phyloP scores from a whole-genome alignment of 2,888 invertebrate species.

The Drosophila stalkeri region DNA sequence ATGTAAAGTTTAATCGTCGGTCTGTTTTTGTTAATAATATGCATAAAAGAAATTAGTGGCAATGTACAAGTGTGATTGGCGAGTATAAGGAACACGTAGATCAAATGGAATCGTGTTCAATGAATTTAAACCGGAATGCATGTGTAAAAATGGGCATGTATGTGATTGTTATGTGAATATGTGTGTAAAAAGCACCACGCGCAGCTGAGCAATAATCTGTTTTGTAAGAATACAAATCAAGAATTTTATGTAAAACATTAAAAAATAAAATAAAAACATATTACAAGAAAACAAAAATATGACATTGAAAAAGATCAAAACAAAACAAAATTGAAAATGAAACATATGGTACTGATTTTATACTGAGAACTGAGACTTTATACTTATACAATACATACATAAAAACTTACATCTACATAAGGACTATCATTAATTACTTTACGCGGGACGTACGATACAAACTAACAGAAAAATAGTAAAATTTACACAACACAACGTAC shows the following conservation, averaged over 20 bases:
- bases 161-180: slow-evolving; percentile 27
- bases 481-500: slow-evolving; percentile 60
- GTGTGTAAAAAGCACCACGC: slow-evolving; percentile 74
- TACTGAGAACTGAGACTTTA: slow-evolving; percentile 80
- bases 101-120: not conserved
- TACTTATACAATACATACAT: slow-evolving; percentile 67
- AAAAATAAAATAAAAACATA: slow-evolving; percentile 1
- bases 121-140: slow-evolving; percentile 11
- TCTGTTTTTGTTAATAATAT: slow-evolving; percentile 33
- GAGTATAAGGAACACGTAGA: not conserved
- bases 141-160: slow-evolving; percentile 28
- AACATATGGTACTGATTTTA: slow-evolving; percentile 80
- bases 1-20: slow-evolving; percentile 27
- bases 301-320: slow-evolving; percentile 45
- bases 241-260: slow-evolving; percentile 35
- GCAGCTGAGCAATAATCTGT: slow-evolving; percentile 64
- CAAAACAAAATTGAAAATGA: slow-evolving; percentile 59
- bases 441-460: slow-evolving; percentile 57
- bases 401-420: slow-evolving; percentile 62
- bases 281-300: slow-evolving; percentile 35
- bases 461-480: slow-evolving; percentile 72
- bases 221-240: slow-evolving; percentile 54
- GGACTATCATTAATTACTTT: slow-evolving; percentile 68
- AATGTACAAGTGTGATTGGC: slow-evolving; percentile 17
- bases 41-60: not conserved